These are phyloP conservation scores for Mystacides longicornis DNA, from an alignment of 2,888 invertebrate genomes.

Conservation along the genomic window DNA sequence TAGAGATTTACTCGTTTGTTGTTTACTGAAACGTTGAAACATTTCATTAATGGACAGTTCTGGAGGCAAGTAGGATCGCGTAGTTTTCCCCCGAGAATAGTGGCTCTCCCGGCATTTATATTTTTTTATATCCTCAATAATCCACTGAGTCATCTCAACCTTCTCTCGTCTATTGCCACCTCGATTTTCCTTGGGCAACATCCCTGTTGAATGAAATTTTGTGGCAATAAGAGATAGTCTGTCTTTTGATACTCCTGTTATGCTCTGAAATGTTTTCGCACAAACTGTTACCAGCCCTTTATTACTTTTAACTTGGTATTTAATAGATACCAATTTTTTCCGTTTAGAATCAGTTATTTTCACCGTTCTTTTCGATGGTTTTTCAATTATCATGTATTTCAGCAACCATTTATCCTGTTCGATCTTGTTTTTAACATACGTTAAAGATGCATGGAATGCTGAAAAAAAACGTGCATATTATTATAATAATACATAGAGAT, in stretches of 20 bases:
- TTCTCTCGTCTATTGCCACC: background rate
- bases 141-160: background rate
- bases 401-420: too few species aligned
- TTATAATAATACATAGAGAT: too few species aligned
- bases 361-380: too few species aligned
- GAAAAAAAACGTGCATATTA: too few species aligned
- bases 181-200: background rate
- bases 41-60: background rate
- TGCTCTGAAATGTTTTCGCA: background rate
- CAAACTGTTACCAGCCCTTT: too few species aligned
- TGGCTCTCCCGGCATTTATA: constrained; percentile 3
- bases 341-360: too few species aligned
- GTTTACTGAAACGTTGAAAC: background rate
- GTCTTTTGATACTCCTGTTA: background rate
- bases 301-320: too few species aligned
- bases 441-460: too few species aligned
- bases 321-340: too few species aligned
- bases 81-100: background rate
- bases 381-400: too few species aligned
- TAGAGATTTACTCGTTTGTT: background rate
- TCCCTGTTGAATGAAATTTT: background rate
- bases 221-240: background rate
- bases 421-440: too few species aligned
- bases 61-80: background rate
- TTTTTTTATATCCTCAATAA: background rate